phyloP scores from a whole-genome alignment of 1,140 invertebrate species.

The Ganaspis sp. region DNA sequence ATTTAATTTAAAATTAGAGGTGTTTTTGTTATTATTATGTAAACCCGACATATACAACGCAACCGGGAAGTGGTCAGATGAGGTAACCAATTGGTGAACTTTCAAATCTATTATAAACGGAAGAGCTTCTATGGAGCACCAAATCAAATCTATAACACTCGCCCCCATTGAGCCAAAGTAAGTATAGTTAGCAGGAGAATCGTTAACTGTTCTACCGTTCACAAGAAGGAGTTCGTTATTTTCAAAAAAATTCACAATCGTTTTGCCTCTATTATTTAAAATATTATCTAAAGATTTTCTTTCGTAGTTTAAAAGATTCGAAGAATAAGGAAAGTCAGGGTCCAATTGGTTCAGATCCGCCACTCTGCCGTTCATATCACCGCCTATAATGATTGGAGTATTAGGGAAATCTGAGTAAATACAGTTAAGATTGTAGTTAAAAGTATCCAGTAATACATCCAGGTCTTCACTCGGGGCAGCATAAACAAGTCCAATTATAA shows the following conservation, averaged over 20 bases:
- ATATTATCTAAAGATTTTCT: background rate
- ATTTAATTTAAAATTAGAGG: background rate
- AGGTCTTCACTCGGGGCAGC: background rate
- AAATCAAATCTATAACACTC: too few relatives aligned
- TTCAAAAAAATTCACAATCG: slow-evolving; percentile 19
- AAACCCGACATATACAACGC: too few relatives aligned
- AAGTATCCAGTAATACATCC: slow-evolving; percentile 1
- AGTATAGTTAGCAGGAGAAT: too few relatives aligned
- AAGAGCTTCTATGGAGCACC: too few relatives aligned
- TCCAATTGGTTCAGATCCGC: background rate
- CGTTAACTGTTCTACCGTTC: slow-evolving; percentile 19
- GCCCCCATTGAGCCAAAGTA: too few relatives aligned
- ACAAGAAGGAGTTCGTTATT: background rate
- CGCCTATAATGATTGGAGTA: slow-evolving; percentile 2
- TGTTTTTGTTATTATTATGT: background rate
- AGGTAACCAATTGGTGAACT: too few relatives aligned
- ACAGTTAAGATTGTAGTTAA: background rate
- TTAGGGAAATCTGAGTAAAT: background rate
- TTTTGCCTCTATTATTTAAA: background rate
- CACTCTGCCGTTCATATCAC: slow-evolving; percentile 25
- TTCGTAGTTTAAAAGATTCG: background rate
- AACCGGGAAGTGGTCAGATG: too few relatives aligned
- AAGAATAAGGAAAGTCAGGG: background rate
- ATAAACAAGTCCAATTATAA: slow-evolving; percentile 24
- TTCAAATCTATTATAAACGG: too few relatives aligned